Evolutionary conservation across 2,888 invertebrate genomes (phyloP), one percentile per base, ranked within the genome.

Genomic region (Globia sparganii): DNA sequence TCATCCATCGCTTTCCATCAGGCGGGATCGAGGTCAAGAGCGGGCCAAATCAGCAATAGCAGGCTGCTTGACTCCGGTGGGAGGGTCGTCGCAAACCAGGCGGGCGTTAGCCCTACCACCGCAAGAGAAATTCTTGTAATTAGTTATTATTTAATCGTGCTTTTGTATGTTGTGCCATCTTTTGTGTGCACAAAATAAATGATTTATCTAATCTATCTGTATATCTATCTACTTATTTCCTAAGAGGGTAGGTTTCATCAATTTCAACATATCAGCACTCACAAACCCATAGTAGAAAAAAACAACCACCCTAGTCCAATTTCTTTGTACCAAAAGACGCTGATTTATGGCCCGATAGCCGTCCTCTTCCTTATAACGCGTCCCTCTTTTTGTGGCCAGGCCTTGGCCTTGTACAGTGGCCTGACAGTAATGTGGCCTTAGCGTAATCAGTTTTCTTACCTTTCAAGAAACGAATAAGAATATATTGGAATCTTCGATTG

Each of bases 261-360:
- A 61, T 34, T 43, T 34, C 25, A 66, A 28, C 53, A 21, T 34
- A 61, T 65, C 75, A 77, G 34, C 58, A 58, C 69, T 56, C 37
- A 43, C 25, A 75, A 75, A 77, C 64, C 68, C 53, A 59, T 58
- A 56, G 37, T 49, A 43, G 66, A 74, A 83, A 74, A 83, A 85
- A 87, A 77, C 49, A 80, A 77, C 68, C 58, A 72, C 68, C 69
- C 70, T n/a, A 68, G 62, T 71, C n/a, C 72, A 68, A 70, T 80
- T 84, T 87, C 83, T 79, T 86, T 37, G 31, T 64, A 46, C 53
- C 11, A 53, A 59, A 75, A 72, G 77, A 73, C 75, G 65, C 78
- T 87, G 86, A 87, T 87, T 87, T 87, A 87, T 87, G 53, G 61
- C 66, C 56, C 25, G 13, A 71, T 75, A 86, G 43, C 84, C 84